Evolutionary conservation across 2,888 invertebrate species (phyloP).

Genomic region (Branchellion lobata): DNA sequence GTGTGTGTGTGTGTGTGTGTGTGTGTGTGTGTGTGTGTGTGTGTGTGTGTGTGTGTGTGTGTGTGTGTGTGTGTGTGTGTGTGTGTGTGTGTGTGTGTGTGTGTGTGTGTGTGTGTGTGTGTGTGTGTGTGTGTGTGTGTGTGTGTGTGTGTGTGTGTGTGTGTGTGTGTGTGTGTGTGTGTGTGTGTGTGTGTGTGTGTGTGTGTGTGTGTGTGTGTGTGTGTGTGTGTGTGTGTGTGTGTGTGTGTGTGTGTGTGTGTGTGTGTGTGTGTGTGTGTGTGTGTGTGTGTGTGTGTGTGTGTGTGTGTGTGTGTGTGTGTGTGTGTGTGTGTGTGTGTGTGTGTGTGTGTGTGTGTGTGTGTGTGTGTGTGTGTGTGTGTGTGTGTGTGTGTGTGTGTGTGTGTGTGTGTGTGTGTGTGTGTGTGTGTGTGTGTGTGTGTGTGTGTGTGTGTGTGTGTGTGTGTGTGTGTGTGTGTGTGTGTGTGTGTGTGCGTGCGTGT

Average conservation of each 20-base stretch:
- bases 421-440: background rate
- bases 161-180: background rate
- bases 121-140: too few species aligned
- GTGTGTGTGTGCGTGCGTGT: background rate
- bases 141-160: background rate
- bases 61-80: too few species aligned
- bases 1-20: too few species aligned
- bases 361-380: background rate
- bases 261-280: background rate
- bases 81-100: too few species aligned
- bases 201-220: background rate
- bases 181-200: background rate
- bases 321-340: background rate
- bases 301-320: background rate
- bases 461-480: background rate
- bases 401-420: background rate
- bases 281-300: background rate
- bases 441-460: background rate
- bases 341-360: background rate
- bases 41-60: too few species aligned
- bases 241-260: background rate
- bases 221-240: background rate
- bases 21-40: too few species aligned
- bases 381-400: background rate
- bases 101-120: too few species aligned